phyloP scores from a whole-genome alignment of 1,140 invertebrate species.

The Drosophila willistoni region DNA sequence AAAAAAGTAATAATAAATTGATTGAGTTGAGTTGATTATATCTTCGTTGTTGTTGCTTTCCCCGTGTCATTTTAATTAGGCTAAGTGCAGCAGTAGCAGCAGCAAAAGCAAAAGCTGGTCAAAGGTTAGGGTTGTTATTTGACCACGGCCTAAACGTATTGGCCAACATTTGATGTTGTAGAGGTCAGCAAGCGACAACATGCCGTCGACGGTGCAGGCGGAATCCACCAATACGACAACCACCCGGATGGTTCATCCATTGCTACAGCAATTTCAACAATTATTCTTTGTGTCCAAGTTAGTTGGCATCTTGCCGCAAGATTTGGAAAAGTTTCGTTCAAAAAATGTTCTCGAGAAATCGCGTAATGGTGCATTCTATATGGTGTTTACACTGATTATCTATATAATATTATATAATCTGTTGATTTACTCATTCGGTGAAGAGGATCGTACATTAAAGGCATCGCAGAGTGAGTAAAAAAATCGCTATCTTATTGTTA shows the following conservation, averaged over 20 bases:
- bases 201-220: constrained; percentile 33
- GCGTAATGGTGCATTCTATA: constrained; percentile 61
- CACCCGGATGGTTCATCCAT: constrained; percentile 48
- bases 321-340: constrained; percentile 56
- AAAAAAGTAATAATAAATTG: constrained; percentile 35
- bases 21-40: constrained; percentile 58
- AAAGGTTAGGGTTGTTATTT: constrained; percentile 15
- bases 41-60: neutral
- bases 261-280: constrained; percentile 69
- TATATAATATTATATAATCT: constrained; percentile 72
- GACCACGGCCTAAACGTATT: neutral
- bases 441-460: constrained; percentile 72
- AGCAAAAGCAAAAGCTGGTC: no score
- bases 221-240: neutral
- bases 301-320: constrained; percentile 69
- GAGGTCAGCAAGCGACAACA: constrained; percentile 39
- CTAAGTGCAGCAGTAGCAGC: constrained; percentile 41
- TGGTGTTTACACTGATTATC: constrained; percentile 45
- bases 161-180: constrained; percentile 40
- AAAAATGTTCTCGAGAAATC: constrained; percentile 69
- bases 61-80: constrained; percentile 58
- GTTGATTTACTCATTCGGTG: constrained; percentile 71
- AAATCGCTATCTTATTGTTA: no score
- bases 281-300: constrained; percentile 72
- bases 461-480: constrained; percentile 69